Evolutionary conservation across 2,888 invertebrate species (phyloP), one percentile per base, ranked within the genome.

Genomic region (Tipula unca): DNA sequence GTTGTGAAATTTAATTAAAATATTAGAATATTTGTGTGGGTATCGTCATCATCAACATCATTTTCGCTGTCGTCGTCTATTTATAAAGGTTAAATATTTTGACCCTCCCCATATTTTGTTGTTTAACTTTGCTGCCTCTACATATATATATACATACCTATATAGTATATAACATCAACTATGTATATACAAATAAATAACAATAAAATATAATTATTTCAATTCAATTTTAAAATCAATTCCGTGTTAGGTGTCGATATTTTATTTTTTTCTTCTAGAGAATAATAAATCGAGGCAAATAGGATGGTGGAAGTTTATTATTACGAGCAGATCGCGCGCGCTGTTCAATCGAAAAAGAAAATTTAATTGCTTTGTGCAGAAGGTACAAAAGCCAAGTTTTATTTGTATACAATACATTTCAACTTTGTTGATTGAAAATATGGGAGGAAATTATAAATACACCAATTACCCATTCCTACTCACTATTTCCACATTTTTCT

Each of bases 171-270:
- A 25, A 10, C 69, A 69, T 69, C 25, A n/a, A 69, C 69, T 25
- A 25, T 69, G 3, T 10, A 25, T 25, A 69, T 25, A 25, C n/a
- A 54, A 54, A 54, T 54, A 25, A 20, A 25, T 69, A 69, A 69
- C 69, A 69, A 69, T 25, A 20, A 69, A 69, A 25, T 69, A 25
- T 25, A 25, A 69, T 69, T 25, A 69, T 25, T 25, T 69, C n/a
- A 48, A 69, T 69, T 25, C 69, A 69, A 69, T 69, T 69, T 69
- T 69, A 69, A 69, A 69, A 69, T 69, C 69, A 69, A 69, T 69
- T 25, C 69, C 69, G 69, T 69, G 69, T 69, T 69, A 1, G 25
- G 25, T 69, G 25, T 69, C 10, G 69, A 69, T 69, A 69, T 69
- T 25, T 69, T 13, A 69, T 69, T 54, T 54, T 5, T 17, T 54